A percentile compares a stretch with the other conserved stretches of the same genome.
These are phyloP conservation scores for Microtus ochrogaster DNA, from an alignment of 2,113 vertebrate genomes.

Conservation along the genomic window DNA sequence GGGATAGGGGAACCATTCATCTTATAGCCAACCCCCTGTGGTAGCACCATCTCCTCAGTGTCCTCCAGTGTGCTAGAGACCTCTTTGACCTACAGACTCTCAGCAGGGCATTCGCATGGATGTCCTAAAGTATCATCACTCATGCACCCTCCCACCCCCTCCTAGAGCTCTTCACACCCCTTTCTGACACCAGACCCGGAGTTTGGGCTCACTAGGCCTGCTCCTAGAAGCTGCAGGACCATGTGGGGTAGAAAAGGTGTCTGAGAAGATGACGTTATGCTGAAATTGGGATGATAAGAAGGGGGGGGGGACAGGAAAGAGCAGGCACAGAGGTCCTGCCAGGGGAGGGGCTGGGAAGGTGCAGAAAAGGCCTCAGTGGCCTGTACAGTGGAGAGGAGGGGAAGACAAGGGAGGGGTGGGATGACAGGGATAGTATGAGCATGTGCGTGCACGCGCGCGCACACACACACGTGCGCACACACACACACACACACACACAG, in stretches of 20 bases:
- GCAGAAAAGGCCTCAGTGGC: neutral
- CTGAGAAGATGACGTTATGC: neutral
- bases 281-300: neutral
- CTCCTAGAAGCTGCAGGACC: neutral
- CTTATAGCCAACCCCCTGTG: rapidly evolving
- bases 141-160: neutral
- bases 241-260: neutral
- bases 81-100: neutral
- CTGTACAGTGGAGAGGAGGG: neutral
- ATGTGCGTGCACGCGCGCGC: too few relatives aligned
- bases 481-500: too few relatives aligned
- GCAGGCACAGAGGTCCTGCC: slow-evolving; percentile 13
- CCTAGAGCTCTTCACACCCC: too few relatives aligned
- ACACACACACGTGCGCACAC: too few relatives aligned
- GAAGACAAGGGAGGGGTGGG: too few relatives aligned
- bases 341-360: neutral
- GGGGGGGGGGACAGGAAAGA: neutral
- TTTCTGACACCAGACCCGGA: neutral
- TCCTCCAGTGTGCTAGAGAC: neutral
- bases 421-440: neutral
- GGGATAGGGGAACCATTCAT: too few relatives aligned
- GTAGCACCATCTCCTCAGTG: neutral
- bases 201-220: neutral
- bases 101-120: neutral
- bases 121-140: neutral